phyloP scores from a whole-genome alignment of 2,797 vertebrate genomes.

The Notolabrus celidotus region DNA sequence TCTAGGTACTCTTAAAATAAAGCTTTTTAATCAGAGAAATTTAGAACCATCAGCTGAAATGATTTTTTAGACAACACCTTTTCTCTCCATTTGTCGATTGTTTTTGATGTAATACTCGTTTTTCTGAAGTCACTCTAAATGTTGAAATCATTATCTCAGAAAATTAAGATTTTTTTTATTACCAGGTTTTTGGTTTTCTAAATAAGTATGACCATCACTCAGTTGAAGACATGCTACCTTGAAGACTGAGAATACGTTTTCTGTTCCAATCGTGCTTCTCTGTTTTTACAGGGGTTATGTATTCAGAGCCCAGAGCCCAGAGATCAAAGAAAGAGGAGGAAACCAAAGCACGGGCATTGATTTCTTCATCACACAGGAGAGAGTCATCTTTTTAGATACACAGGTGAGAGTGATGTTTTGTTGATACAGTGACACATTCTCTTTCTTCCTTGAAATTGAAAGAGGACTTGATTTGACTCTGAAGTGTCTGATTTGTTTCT shows the following conservation, averaged over 20 bases:
- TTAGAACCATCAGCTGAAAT: no score
- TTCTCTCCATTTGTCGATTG: no score
- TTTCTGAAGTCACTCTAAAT: no score
- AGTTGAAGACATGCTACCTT: not conserved
- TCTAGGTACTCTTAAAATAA: no score
- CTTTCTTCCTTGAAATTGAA: not conserved
- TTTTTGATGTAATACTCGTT: no score
- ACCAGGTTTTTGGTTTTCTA: not conserved
- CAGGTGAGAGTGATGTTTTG: constrained; percentile 81
- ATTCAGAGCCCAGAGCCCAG: constrained; percentile 91
- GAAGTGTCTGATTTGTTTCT: constrained; percentile 18
- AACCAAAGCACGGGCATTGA: constrained; percentile 94
- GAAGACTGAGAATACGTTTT: not conserved
- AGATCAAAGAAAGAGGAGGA: constrained; percentile 93
- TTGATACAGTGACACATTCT: not conserved
- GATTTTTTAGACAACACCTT: no score
- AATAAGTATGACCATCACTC: not conserved
- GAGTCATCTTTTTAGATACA: constrained; percentile 94
- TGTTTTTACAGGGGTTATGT: constrained; percentile 86
- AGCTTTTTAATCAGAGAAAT: no score
- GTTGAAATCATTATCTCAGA: no score
- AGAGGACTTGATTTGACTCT: not conserved
- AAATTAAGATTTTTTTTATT: no score
- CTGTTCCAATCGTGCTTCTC: constrained; percentile 3
- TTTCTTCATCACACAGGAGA: constrained; percentile 95